phyloP scores from a whole-genome alignment of 1,140 invertebrate genomes.

The Saxidomus purpurata region DNA sequence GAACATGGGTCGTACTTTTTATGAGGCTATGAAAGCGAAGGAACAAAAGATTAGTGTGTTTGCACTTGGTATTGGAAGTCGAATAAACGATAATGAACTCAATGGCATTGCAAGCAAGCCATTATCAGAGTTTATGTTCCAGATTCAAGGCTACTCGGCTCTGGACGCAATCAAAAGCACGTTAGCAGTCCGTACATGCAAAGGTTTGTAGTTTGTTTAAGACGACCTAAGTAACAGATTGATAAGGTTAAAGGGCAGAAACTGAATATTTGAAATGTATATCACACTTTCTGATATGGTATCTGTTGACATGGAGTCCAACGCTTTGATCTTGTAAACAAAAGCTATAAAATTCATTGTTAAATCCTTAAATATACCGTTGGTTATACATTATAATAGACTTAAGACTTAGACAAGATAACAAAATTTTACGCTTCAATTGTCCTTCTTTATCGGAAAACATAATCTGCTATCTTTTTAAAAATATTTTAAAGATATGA shows the following conservation, averaged over 20 bases:
- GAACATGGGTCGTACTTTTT: conserved; percentile 73
- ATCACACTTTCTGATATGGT: too few species aligned
- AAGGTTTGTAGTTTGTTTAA: conserved; percentile 72
- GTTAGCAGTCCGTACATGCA: conserved; percentile 76
- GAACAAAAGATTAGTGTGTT: conserved; percentile 73
- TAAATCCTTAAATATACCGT: too few species aligned
- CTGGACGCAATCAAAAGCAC: conserved; percentile 74
- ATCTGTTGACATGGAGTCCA: too few species aligned
- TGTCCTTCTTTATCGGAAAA: background rate
- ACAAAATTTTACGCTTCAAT: background rate
- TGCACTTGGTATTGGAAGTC: conserved; percentile 77
- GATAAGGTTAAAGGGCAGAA: too few species aligned
- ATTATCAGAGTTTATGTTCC: conserved; percentile 69
- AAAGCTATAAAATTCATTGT: too few species aligned
- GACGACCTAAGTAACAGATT: too few species aligned
- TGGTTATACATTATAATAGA: background rate
- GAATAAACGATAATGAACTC: conserved; percentile 73
- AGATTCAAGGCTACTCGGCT: conserved; percentile 73
- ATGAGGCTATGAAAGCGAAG: conserved; percentile 73
- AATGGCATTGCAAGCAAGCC: conserved; percentile 73
- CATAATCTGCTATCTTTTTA: background rate
- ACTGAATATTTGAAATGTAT: too few species aligned
- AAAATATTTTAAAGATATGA: conserved; percentile 20
- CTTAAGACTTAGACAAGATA: background rate
- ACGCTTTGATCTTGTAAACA: too few species aligned